Conservation (phyloP, 1,140 invertebrate genomes). For the Octopus sinensis region DNA sequence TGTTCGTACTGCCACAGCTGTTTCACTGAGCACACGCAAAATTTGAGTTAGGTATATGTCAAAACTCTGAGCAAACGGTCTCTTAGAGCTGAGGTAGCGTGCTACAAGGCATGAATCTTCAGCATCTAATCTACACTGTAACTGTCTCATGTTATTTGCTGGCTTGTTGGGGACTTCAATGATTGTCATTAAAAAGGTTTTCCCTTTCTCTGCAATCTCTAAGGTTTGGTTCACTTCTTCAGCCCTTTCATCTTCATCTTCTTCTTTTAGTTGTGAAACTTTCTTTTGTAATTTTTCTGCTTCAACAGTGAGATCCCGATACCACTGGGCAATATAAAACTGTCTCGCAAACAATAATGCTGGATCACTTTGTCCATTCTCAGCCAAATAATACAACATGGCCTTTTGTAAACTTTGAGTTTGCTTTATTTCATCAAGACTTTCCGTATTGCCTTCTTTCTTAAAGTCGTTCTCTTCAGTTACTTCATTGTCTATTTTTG, state of each 20-base stretch:
- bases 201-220: slow-evolving; percentile 76
- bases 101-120: slow-evolving; percentile 89
- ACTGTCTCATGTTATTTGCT: slow-evolving; percentile 36
- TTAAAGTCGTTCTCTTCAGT: not conserved
- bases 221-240: slow-evolving; percentile 71
- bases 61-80: slow-evolving; percentile 95
- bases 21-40: slow-evolving; percentile 80
- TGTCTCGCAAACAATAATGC: slow-evolving; percentile 73
- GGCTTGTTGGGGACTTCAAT: slow-evolving; percentile 31
- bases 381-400: slow-evolving; percentile 88
- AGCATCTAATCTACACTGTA: slow-evolving; percentile 74
- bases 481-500: slow-evolving; percentile 74
- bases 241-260: slow-evolving; percentile 50
- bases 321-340: slow-evolving; percentile 98
- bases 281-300: slow-evolving; percentile 63
- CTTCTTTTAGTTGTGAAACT: slow-evolving; percentile 40
- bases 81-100: slow-evolving; percentile 90
- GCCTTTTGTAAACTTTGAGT: slow-evolving; percentile 87
- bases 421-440: slow-evolving; percentile 50
- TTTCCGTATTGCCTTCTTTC: not conserved
- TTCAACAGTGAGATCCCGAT: slow-evolving; percentile 80
- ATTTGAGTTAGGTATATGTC: slow-evolving; percentile 82
- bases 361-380: slow-evolving; percentile 88
- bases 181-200: slow-evolving; percentile 69
- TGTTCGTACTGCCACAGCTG: slow-evolving; percentile 91